phyloP scores from a whole-genome alignment of 92 coral and sea anemone species.

The Phymanthus crucifer region DNA sequence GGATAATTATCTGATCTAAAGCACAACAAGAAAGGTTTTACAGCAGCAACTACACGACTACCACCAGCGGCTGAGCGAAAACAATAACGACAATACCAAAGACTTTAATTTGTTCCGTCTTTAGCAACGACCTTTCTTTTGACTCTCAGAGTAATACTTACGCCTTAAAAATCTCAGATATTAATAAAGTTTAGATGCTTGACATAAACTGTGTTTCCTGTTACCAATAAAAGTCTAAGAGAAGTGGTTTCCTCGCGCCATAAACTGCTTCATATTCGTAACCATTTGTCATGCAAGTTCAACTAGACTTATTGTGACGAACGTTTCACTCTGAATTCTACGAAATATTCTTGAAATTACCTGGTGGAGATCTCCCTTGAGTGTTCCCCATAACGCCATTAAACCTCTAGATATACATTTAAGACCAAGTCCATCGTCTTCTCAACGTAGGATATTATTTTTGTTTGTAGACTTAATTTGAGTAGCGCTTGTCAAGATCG shows the following conservation, averaged over 20 bases:
- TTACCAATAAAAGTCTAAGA: slow-evolving; percentile 8
- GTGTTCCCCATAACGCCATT: slow-evolving; percentile 54
- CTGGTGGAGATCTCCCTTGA: slow-evolving; percentile 58
- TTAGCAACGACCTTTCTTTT: not conserved
- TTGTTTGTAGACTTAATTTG: slow-evolving; percentile 14
- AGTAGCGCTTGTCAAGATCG: slow-evolving; percentile 22
- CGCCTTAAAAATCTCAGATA: not conserved
- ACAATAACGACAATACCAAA: slow-evolving; percentile 12
- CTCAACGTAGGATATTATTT: not conserved
- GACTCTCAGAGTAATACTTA: not conserved
- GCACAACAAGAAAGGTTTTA: slow-evolving; percentile 20
- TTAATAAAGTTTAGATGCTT: not conserved
- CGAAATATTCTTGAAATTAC: slow-evolving; percentile 28
- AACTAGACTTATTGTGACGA: not conserved
- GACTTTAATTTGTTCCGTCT: slow-evolving; percentile 1
- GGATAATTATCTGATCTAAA: slow-evolving; percentile 4
- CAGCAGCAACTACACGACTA: not conserved
- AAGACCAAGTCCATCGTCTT: not conserved
- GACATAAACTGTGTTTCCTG: not conserved
- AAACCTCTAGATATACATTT: slow-evolving; percentile 11
- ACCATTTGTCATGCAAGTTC: slow-evolving; percentile 45
- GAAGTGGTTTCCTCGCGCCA: slow-evolving; percentile 17
- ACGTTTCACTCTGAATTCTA: not conserved
- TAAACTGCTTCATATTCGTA: slow-evolving; percentile 18
- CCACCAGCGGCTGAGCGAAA: slow-evolving; percentile 11